Evolutionary conservation across 2,113 vertebrate species (phyloP), one percentile per base, ranked within the genome.

Genomic region (Megalops atlanticus): DNA sequence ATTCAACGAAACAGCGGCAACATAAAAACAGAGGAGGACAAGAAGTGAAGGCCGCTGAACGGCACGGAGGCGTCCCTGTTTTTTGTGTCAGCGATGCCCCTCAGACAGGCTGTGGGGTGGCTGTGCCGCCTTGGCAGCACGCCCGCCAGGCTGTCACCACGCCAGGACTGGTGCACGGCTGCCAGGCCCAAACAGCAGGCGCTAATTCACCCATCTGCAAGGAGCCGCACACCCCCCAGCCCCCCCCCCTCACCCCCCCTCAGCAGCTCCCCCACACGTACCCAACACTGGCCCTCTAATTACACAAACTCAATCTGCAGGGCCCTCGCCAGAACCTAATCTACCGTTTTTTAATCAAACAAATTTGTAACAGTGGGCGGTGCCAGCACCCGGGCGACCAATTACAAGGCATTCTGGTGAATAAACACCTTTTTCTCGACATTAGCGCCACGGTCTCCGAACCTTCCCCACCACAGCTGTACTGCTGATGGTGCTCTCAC

Each of bases 121-220:
- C 89, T 52, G 54, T 68, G 77, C 35, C 40, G 21, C 38, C 89
- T 85, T 85, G 90, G 87, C 88, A 91, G 91, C 89, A 80, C 85
- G 52, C 74, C 71, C 85, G 86, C 89, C 84, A 85, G 90, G 84
- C 88, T 89, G 86, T 89, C 83, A 86, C 80, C 21, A 73, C 83
- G 91, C 91, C 92, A 92, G 87, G 76, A 83, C 43, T 81, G 84
- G 80, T 81, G 81, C 85, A 80, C 91, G 93, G 90, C 91, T 92
- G 91, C 87, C 89, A 87, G 89, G 86, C 89, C 80, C 80, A 85
- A 89, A 85, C 91, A 92, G 88, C 87, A 84, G 90, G 87, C 90
- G 87, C 85, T 91, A 90, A 92, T 91, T 92, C 89, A 90, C 82
- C 86, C 90, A 89, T 81, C 90, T 86, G 85, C 87, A 87, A 90